Conservation (phyloP, 1,140 invertebrate species). For the Zelostemma sp. region DNA sequence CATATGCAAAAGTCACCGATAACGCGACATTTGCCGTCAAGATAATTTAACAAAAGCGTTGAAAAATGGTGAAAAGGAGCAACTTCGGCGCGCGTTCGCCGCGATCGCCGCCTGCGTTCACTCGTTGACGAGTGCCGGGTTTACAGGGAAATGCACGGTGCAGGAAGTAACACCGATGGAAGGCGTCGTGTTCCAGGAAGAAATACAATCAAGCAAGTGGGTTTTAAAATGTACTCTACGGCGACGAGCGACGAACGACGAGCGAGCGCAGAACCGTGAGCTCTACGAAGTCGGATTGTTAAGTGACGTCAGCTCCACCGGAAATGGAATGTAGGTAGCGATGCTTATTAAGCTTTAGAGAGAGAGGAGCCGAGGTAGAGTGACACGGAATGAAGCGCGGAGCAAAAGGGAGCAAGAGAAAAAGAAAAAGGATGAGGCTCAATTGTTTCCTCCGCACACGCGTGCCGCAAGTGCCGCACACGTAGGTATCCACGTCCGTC, state of each 20-base stretch:
- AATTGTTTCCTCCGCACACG: conserved; percentile 70
- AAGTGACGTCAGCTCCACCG: conserved; percentile 67
- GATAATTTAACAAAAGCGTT: no score
- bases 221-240: conserved; percentile 15
- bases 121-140: no score
- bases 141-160: conserved; percentile 13
- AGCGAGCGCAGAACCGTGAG: conserved; percentile 25
- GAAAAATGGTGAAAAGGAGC: no score
- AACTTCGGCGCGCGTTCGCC: no score
- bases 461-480: conserved; percentile 59
- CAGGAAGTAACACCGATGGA: conserved; percentile 21
- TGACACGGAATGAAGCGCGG: neutral
- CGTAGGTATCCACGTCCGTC: conserved; percentile 55
- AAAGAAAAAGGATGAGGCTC: conserved; percentile 53
- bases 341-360: conserved; percentile 66
- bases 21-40: no score
- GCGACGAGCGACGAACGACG: conserved; percentile 10
- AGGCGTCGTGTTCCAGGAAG: conserved; percentile 34
- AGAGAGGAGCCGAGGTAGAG: conserved; percentile 15
- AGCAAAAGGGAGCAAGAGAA: conserved; percentile 23
- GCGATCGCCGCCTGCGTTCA: no score
- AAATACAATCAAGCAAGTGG: conserved; percentile 32
- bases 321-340: conserved; percentile 71
- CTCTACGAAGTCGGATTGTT: conserved; percentile 58
- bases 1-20: no score